These are phyloP conservation scores for Noturus placidus DNA, from an alignment of 2,113 vertebrate genomes.

Conservation along the genomic window DNA sequence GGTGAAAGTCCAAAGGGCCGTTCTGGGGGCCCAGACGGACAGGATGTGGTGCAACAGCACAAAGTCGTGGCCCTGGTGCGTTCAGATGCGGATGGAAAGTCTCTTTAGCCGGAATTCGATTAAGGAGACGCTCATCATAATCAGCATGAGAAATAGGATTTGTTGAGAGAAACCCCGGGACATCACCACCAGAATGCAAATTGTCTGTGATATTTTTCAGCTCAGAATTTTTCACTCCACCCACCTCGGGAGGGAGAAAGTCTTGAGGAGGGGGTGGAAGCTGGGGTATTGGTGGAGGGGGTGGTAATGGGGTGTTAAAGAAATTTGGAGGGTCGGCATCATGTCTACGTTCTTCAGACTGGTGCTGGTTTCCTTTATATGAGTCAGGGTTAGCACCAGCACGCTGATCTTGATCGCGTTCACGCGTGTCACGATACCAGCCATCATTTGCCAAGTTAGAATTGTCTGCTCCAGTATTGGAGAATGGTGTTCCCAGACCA, in stretches of 20 bases:
- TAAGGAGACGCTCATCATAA: slow-evolving; percentile 31
- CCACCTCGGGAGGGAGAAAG: slow-evolving; percentile 44
- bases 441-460: slow-evolving; percentile 40
- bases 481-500: slow-evolving; percentile 56
- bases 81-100: slow-evolving; percentile 34
- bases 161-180: background rate
- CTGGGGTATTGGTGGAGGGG: slow-evolving; percentile 69
- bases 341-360: slow-evolving; percentile 27
- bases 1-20: slow-evolving; percentile 37
- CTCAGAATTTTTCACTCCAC: slow-evolving; percentile 37
- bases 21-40: slow-evolving; percentile 20
- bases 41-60: slow-evolving; percentile 24
- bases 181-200: background rate
- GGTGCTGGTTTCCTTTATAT: slow-evolving; percentile 10
- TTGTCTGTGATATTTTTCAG: slow-evolving; percentile 18
- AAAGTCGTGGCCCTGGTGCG: background rate
- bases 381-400: slow-evolving; percentile 36
- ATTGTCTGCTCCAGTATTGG: background rate
- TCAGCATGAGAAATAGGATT: slow-evolving; percentile 17
- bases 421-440: slow-evolving; percentile 66
- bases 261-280: slow-evolving; percentile 62
- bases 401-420: slow-evolving; percentile 53
- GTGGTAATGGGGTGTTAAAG: slow-evolving; percentile 48
- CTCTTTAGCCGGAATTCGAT: slow-evolving; percentile 8
- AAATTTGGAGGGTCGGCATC: slow-evolving; percentile 47